These are phyloP conservation scores for Tor tambroides DNA, from an alignment of 2,113 vertebrate species.

Conservation along the genomic window DNA sequence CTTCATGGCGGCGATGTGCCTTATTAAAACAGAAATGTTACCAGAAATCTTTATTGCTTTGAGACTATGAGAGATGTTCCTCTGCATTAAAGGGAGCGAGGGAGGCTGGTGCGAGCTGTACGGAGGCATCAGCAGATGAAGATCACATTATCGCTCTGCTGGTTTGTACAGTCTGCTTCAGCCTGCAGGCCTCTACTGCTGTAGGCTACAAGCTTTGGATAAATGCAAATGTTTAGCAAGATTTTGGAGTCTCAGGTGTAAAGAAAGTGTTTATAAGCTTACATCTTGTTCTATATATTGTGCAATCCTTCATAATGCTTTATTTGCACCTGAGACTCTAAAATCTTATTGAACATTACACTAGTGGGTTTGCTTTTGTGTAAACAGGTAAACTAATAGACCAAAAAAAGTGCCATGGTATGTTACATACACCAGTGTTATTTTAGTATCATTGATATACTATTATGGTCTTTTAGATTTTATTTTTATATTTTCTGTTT, in stretches of 20 bases:
- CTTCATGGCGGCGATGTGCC: slow-evolving; percentile 40
- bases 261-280: background rate
- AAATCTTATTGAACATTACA: background rate
- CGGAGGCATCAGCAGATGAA: background rate
- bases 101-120: background rate
- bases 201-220: slow-evolving; percentile 20
- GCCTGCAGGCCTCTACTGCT: background rate
- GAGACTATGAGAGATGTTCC: slow-evolving; percentile 48
- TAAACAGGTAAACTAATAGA: background rate
- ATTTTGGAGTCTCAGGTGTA: slow-evolving; percentile 12
- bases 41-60: slow-evolving; percentile 55
- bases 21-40: slow-evolving; percentile 54
- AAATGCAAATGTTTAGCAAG: slow-evolving; percentile 26
- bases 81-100: slow-evolving; percentile 6
- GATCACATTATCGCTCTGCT: slow-evolving; percentile 16
- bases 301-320: background rate
- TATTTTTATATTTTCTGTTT: background rate
- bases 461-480: background rate
- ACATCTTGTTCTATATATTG: slow-evolving; percentile 3
- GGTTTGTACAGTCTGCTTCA: background rate
- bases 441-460: background rate
- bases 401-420: background rate
- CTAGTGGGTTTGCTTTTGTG: background rate
- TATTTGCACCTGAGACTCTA: slow-evolving; percentile 7
- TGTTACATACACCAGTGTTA: background rate